Conservation (phyloP, 2,113 vertebrate species). For the Passer montanus region DNA sequence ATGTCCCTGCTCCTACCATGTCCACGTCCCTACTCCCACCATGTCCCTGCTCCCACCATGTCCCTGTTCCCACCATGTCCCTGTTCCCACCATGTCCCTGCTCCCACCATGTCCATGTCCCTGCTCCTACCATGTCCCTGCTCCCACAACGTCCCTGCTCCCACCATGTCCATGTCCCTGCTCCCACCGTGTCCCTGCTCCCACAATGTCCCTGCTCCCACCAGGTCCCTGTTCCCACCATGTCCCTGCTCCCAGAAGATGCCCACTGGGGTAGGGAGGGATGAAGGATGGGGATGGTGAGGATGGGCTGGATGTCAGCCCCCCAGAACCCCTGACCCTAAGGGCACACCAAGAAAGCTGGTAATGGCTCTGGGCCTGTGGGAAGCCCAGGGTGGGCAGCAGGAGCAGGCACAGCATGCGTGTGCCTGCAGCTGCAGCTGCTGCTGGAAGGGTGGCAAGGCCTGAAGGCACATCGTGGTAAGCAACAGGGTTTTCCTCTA, state of each 20-base stretch:
- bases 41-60: neutral
- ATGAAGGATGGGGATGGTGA: neutral
- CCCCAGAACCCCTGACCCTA: neutral
- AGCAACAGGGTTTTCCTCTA: neutral
- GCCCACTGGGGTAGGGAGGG: neutral
- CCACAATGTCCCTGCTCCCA: neutral
- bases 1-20: no score
- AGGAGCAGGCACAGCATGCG: rapidly evolving
- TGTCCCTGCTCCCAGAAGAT: neutral
- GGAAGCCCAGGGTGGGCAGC: neutral
- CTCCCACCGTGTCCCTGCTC: rapidly evolving
- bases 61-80: neutral
- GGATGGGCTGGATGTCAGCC: neutral
- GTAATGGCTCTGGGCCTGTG: rapidly evolving
- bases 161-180: no score
- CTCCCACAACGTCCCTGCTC: neutral
- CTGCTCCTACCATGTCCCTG: no score
- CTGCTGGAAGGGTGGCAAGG: neutral
- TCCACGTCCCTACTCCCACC: neutral
- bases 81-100: neutral
- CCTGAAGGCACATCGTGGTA: neutral
- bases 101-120: rapidly evolving
- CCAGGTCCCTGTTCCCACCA: neutral
- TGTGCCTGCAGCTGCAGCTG: neutral
- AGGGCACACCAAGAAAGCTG: neutral